These are phyloP conservation scores for Microctonus aethiopoides DNA, from an alignment of 2,888 invertebrate genomes.

Conservation along the genomic window DNA sequence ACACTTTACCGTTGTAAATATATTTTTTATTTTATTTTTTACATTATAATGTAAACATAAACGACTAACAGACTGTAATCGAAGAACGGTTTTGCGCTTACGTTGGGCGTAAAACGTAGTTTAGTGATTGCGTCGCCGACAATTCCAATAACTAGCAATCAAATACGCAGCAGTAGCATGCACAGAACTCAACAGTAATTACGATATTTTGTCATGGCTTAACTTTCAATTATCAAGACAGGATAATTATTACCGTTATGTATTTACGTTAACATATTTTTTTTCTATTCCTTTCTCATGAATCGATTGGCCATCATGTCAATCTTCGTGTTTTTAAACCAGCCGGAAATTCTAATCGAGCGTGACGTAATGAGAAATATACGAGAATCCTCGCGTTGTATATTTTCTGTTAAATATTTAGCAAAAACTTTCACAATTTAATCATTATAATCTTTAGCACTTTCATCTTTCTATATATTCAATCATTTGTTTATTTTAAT, in stretches of 20 bases:
- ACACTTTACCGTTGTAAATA: conserved; percentile 18
- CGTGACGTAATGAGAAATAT: conserved; percentile 28
- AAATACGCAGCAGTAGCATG: conserved; percentile 6
- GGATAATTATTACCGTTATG: conserved; percentile 36
- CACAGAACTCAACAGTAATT: conserved; percentile 19
- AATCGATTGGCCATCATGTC: conserved; percentile 18
- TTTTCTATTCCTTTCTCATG: background rate
- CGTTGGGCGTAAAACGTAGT: conserved; percentile 32
- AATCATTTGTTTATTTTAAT: background rate
- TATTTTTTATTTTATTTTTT: background rate
- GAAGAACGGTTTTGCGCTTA: conserved; percentile 19
- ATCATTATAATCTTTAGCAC: background rate
- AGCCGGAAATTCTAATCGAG: conserved; percentile 31
- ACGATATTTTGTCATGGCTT: conserved; percentile 33
- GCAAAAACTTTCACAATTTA: background rate
- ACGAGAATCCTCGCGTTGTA: background rate
- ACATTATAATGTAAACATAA: conserved; percentile 28
- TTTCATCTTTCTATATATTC: background rate
- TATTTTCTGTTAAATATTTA: no score
- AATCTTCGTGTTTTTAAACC: conserved; percentile 6
- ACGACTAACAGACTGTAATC: conserved; percentile 22
- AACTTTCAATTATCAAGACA: conserved; percentile 35
- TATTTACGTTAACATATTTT: conserved; percentile 17
- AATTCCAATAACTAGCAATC: conserved; percentile 37
- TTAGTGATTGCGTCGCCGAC: conserved; percentile 28